Evolutionary conservation across 2,113 vertebrate genomes (phyloP).

Genomic region (Emydocephalus ijimae): DNA sequence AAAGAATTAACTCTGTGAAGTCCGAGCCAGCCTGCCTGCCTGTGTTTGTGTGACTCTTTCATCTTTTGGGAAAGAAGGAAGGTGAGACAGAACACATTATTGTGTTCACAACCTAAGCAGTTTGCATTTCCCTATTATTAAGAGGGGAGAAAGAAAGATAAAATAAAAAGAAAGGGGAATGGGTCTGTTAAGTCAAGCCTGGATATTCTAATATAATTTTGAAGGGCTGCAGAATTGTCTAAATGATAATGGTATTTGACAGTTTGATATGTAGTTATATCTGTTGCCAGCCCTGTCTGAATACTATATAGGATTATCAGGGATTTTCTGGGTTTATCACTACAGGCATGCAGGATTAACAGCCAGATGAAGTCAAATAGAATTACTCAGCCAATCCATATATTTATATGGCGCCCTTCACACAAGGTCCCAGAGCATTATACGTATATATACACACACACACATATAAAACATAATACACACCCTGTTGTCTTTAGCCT

Average conservation of each 20-base stretch:
- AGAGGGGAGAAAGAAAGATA: neutral
- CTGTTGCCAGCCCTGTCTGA: conserved; percentile 71
- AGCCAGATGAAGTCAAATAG: conserved; percentile 75
- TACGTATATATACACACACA: neutral
- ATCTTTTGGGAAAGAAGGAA: no score
- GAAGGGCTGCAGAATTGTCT: conserved; percentile 66
- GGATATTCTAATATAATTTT: conserved; percentile 59
- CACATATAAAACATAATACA: conserved; percentile 12
- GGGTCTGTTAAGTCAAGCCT: conserved; percentile 41
- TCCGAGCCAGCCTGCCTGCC: no score
- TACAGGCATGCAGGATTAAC: conserved; percentile 78
- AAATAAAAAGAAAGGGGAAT: neutral
- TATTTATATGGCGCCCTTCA: conserved; percentile 37
- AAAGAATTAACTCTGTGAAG: no score
- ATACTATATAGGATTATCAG: conserved; percentile 79
- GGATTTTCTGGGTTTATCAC: conserved; percentile 84
- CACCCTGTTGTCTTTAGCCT: neutral
- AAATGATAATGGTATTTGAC: conserved; percentile 80
- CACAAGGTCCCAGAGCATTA: conserved; percentile 33
- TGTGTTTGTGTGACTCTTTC: no score
- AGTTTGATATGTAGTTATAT: conserved; percentile 78
- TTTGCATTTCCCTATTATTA: conserved; percentile 27
- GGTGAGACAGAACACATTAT: neutral
- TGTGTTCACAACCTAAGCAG: conserved; percentile 31
- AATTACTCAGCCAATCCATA: conserved; percentile 66